phyloP scores from a whole-genome alignment of 2,888 invertebrate species.

The Netelia inedita region DNA sequence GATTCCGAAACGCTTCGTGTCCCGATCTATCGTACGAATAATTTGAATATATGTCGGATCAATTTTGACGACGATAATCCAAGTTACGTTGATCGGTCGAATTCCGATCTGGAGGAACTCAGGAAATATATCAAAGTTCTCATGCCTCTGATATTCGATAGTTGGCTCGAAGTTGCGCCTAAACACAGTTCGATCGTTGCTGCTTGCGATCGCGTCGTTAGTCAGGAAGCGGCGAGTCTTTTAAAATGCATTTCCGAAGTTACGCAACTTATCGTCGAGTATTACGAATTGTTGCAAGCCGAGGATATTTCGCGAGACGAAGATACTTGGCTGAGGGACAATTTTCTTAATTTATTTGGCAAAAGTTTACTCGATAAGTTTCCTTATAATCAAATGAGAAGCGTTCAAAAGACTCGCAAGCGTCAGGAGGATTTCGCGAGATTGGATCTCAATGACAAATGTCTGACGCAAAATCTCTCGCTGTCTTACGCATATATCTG shows the following conservation, averaged over 20 bases:
- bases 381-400: conserved; percentile 86
- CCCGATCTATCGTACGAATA: conserved; percentile 73
- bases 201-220: conserved; percentile 85
- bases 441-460: conserved; percentile 85
- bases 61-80: conserved; percentile 70
- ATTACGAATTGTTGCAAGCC: conserved; percentile 80
- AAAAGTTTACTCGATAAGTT: conserved; percentile 87
- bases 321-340: conserved; percentile 86
- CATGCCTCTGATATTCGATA: conserved; percentile 92
- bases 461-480: conserved; percentile 86
- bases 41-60: conserved; percentile 71
- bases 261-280: conserved; percentile 87
- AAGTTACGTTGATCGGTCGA: conserved; percentile 70
- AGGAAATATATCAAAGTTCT: conserved; percentile 89
- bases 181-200: conserved; percentile 80
- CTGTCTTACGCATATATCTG: conserved; percentile 84
- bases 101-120: conserved; percentile 86
- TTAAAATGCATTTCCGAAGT: conserved; percentile 89
- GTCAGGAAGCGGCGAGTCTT: conserved; percentile 88
- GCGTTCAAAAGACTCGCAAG: conserved; percentile 79
- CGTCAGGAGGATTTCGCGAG: conserved; percentile 84
- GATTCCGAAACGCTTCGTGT: conserved; percentile 69
- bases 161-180: conserved; percentile 93
- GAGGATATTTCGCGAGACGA: conserved; percentile 65
- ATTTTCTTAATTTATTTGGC: conserved; percentile 86